phyloP scores from a whole-genome alignment of 2,888 invertebrate genomes.

The Malthinus seriepunctatus region DNA sequence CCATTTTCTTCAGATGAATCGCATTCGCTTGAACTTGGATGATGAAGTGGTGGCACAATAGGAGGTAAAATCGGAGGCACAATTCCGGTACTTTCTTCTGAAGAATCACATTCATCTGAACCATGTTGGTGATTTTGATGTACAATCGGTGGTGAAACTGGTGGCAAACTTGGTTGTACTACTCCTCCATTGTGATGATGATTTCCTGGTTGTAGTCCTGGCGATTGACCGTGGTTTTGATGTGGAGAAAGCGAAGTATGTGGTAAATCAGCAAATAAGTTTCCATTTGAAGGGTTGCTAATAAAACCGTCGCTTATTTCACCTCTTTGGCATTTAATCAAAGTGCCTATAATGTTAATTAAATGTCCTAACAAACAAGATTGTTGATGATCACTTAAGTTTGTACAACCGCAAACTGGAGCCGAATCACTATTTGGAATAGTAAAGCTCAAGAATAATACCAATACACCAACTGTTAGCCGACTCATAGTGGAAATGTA shows the following conservation, averaged over 20 bases:
- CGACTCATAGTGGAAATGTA: background rate
- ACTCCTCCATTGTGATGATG: too few species aligned
- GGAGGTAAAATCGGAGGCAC: background rate
- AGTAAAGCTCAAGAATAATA: background rate
- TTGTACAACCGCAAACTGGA: slow-evolving; percentile 9
- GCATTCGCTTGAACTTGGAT: too few species aligned
- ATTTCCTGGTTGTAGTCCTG: too few species aligned
- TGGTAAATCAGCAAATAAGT: too few species aligned
- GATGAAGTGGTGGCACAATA: too few species aligned
- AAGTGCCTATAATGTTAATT: slow-evolving; percentile 13
- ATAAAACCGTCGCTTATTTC: too few species aligned
- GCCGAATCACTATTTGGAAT: background rate
- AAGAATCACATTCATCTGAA: too few species aligned
- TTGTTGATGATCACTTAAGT: slow-evolving; percentile 4
- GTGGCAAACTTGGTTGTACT: too few species aligned
- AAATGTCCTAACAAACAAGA: slow-evolving; percentile 20
- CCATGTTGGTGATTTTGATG: background rate
- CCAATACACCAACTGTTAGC: background rate
- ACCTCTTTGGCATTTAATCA: slow-evolving; percentile 9
- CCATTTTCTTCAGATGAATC: too few species aligned
- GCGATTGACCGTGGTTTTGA: too few species aligned
- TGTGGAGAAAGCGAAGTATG: too few species aligned
- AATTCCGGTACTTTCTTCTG: background rate
- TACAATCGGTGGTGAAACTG: background rate
- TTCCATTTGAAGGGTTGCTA: too few species aligned